Conservation (phyloP, 2,888 invertebrate genomes). For the Ophonus ardosiacus region DNA sequence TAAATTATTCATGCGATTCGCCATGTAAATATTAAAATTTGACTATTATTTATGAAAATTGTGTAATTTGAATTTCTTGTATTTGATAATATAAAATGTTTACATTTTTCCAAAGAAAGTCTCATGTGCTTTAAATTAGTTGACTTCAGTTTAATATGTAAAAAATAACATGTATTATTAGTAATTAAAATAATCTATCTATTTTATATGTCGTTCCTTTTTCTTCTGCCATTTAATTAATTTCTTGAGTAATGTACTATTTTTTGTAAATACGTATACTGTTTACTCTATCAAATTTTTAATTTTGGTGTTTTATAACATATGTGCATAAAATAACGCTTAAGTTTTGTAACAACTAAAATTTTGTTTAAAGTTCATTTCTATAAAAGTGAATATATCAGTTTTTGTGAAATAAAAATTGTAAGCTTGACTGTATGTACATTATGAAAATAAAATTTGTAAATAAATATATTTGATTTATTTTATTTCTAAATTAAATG, state of each 20-base stretch:
- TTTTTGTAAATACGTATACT: conserved; percentile 5
- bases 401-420: conserved; percentile 51
- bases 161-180: not conserved
- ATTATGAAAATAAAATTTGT: conserved; percentile 52
- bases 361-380: conserved; percentile 16
- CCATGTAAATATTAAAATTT: not conserved
- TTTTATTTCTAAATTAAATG: not conserved
- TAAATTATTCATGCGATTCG: not conserved
- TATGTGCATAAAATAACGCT: conserved; percentile 19
- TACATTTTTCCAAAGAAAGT: conserved; percentile 5
- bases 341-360: not conserved
- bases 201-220: not conserved
- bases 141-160: not conserved
- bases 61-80: not conserved
- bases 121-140: not conserved
- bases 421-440: conserved; percentile 50
- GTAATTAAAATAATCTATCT: not conserved
- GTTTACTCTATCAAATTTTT: not conserved
- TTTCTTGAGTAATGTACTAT: not conserved
- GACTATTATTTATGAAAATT: not conserved
- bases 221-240: not conserved
- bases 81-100: not conserved
- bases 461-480: conserved; percentile 1
- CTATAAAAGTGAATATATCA: conserved; percentile 12
- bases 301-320: not conserved